Percentiles rank a stretch among this genome's conserved stretches.
Conservation (phyloP, 30 jellyfish, hydroid and myxozoan genomes). For the Catostylus mosaicus region DNA sequence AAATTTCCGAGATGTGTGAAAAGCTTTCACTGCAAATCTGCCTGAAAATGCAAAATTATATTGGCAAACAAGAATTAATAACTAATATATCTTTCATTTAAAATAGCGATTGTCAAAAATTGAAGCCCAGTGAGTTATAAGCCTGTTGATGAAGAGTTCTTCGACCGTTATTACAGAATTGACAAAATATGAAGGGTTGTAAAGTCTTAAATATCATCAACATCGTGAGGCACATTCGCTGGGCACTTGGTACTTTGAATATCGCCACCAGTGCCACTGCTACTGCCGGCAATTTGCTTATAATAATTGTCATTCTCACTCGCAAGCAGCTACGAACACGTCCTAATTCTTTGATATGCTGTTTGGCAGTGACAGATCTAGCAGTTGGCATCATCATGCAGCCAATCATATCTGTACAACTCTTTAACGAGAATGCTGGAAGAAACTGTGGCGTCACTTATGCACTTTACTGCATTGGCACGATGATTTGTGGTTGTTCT, state of each 20-base stretch:
- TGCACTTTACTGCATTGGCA: background rate
- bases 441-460: constrained; percentile 9
- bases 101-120: no score
- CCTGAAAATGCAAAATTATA: no score
- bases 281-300: constrained; percentile 6
- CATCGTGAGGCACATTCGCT: background rate
- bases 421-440: background rate
- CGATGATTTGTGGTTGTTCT: constrained; percentile 31
- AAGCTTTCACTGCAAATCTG: no score
- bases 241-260: background rate
- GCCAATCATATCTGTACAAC: constrained; percentile 18
- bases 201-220: background rate
- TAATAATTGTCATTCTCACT: background rate
- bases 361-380: constrained; percentile 34
- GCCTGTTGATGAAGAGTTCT: background rate
- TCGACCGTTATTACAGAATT: background rate
- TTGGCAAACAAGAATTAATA: no score
- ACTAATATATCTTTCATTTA: no score
- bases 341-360: constrained; percentile 2
- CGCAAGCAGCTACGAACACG: background rate
- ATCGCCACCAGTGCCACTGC: constrained; percentile 11
- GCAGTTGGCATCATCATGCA: constrained; percentile 35
- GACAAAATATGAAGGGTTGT: background rate
- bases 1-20: no score
- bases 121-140: no score